phyloP scores from a whole-genome alignment of 2,888 invertebrate genomes.

The Parnassius smintheus region DNA sequence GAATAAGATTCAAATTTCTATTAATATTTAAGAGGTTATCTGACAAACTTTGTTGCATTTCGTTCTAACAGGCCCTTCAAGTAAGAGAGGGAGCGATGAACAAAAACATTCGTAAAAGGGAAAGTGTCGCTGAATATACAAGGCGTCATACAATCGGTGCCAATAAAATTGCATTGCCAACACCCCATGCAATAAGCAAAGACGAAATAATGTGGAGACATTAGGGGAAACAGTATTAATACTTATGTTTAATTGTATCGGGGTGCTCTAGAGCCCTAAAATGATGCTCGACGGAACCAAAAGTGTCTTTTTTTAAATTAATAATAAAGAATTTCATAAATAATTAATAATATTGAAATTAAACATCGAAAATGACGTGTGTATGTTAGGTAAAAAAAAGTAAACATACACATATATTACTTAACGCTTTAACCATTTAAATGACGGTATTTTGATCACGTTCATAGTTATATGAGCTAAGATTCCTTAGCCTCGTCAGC shows the following conservation, averaged over 20 bases:
- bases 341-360: too few relatives aligned
- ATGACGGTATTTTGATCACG: too few relatives aligned
- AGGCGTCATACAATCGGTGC: constrained; percentile 71
- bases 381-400: too few relatives aligned
- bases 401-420: too few relatives aligned
- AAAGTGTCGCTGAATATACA: constrained; percentile 70
- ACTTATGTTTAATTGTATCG: constrained; percentile 77
- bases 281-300: constrained; percentile 39
- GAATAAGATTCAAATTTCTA: constrained; percentile 12
- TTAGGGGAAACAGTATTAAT: constrained; percentile 79
- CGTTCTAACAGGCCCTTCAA: constrained; percentile 38
- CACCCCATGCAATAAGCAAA: constrained; percentile 74
- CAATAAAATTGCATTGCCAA: constrained; percentile 71
- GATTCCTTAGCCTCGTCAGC: too few relatives aligned
- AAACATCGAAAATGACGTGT: too few relatives aligned
- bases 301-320: not conserved
- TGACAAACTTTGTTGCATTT: constrained; percentile 43
- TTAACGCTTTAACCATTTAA: too few relatives aligned
- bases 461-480: too few relatives aligned
- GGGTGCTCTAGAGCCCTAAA: constrained; percentile 49
- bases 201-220: constrained; percentile 75
- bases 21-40: constrained; percentile 41
- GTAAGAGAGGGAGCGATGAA: constrained; percentile 57
- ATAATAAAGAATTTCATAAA: too few relatives aligned
- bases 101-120: constrained; percentile 72